Evolutionary conservation across 1,140 invertebrate genomes (phyloP), one percentile per base, ranked within the genome.

Genomic region (Conus ventricosus): DNA sequence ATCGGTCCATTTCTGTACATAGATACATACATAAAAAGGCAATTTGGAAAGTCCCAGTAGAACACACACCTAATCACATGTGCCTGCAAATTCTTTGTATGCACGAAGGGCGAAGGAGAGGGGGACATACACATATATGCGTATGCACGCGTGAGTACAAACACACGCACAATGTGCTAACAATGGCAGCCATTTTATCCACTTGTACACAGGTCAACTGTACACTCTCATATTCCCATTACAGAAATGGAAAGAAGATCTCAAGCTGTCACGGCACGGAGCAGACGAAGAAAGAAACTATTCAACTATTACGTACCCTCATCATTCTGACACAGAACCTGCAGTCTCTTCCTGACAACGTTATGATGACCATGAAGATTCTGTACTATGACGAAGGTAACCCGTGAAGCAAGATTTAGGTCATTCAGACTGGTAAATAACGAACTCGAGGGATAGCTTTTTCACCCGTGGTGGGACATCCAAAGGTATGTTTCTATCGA

Each of bases 381-480:
- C 90, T 95, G 10, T 95, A 95, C 84, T 95, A 95, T 94, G 95
- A 95, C 93, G 94, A 95, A 83, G 92, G 95, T 95, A 91, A 55
- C 23, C 39, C 8, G 15, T 27, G 10, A 51, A 25, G 15, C 17
- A 63, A 20, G 17, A 63, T 39, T 39, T 23, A 78, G 15, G 25
- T 78, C 76, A 78, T n/a, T 39, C 25, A 13, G 7, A 39, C 13
- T 11, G 25, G 76, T 78, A 20, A 13, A 15, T 75, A 5, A 75
- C 39, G 3, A 39, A 39, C 39, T 39, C 39, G 39, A 75, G 0
- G 5, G 8, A 23, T 75, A 27, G 76, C 76, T 27, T 78, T n/a
- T n/a, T 20, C n/a, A 78, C 51, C 11, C 51, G 76, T 78, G 76
- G 10, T 75, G 71, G 5, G 7, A 13, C 76, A 78, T 23, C 17